Conservation (phyloP, 35 echinoderm and acorn worm species). For the Lytechinus pictus region DNA sequence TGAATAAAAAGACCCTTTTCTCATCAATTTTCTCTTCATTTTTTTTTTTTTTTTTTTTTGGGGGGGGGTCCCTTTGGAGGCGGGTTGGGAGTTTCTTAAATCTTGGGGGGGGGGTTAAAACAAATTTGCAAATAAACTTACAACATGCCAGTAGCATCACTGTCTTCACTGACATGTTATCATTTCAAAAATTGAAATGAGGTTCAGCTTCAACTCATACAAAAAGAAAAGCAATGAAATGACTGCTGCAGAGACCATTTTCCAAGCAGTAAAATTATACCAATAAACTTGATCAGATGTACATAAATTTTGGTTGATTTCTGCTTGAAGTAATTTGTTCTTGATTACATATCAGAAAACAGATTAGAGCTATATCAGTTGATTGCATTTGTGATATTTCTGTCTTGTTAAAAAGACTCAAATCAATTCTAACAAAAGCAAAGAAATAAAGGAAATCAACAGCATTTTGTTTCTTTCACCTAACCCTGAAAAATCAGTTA, state of each 20-base stretch:
- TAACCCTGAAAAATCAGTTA: no score
- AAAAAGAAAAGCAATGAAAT: background rate
- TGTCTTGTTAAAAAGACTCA: background rate
- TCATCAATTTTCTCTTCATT: no score
- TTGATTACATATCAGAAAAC: background rate
- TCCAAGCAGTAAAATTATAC: background rate
- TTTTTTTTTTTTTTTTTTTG: no score
- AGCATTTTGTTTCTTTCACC: no score
- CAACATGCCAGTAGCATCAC: no score
- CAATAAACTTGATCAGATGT: background rate
- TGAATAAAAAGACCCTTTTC: no score
- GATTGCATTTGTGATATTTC: background rate
- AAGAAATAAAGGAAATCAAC: no score
- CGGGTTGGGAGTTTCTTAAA: no score
- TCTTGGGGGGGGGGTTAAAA: no score
- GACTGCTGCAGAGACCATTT: background rate
- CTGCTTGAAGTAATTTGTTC: background rate
- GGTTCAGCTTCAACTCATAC: background rate
- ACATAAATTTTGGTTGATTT: background rate
- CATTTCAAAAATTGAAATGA: background rate
- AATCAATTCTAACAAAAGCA: background rate
- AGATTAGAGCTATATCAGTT: background rate
- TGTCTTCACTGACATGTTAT: no score
- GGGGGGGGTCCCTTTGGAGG: no score
- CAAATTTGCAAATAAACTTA: no score